phyloP scores from a whole-genome alignment of 64 coral and sea anemone species.

The Pachyseris speciosa region DNA sequence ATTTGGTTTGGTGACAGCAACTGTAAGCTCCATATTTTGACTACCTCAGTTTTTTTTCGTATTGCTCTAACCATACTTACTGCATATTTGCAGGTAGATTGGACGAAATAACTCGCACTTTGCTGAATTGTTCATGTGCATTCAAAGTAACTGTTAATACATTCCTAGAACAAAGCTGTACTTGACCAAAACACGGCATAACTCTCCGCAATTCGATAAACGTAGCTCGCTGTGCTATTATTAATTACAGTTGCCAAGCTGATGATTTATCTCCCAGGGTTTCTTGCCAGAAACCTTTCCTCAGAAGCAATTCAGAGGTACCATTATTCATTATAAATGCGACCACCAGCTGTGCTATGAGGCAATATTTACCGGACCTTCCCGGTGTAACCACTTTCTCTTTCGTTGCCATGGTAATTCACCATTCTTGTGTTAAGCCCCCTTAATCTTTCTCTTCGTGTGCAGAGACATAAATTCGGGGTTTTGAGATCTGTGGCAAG shows the following conservation, averaged over 20 bases:
- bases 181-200: not conserved
- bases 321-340: too few relatives aligned
- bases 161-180: not conserved
- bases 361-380: not conserved
- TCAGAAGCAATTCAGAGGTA: not conserved
- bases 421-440: not conserved
- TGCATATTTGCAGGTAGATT: too few relatives aligned
- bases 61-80: too few relatives aligned
- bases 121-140: too few relatives aligned
- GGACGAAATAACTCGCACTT: too few relatives aligned
- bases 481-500: conserved; percentile 1
- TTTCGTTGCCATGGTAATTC: not conserved
- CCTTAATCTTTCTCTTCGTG: conserved; percentile 18
- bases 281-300: too few relatives aligned
- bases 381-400: not conserved
- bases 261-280: too few relatives aligned
- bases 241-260: not conserved
- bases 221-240: not conserved
- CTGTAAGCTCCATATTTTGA: too few relatives aligned
- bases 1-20: too few relatives aligned
- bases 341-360: not conserved
- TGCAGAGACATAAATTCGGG: conserved; percentile 16
- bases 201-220: not conserved
- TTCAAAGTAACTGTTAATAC: not conserved
- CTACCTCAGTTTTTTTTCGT: too few relatives aligned